A percentile compares a stretch with the other conserved stretches of the same genome.
These are phyloP conservation scores for cat (Felis catus) DNA, from an alignment of 2,113 vertebrate species.

Conservation along the genomic window DNA sequence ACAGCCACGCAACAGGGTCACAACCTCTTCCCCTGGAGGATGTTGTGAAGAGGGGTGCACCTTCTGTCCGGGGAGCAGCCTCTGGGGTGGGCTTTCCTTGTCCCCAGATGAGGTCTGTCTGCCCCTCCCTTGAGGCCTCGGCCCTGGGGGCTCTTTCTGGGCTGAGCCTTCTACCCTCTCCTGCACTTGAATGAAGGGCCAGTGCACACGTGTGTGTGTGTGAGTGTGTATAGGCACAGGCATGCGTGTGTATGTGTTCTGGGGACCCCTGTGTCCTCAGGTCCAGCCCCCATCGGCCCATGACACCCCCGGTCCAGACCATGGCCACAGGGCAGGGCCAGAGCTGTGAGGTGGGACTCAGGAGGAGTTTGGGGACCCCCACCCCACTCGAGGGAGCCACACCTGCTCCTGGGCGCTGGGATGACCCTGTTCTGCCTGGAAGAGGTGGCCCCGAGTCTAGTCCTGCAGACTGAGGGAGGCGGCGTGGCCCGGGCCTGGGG, in stretches of 20 bases:
- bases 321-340: rapidly evolving
- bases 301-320: neutral
- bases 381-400: rapidly evolving
- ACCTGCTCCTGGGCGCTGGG: rapidly evolving
- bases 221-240: neutral
- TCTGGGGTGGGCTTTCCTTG: too few species aligned
- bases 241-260: neutral
- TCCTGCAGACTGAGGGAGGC: neutral
- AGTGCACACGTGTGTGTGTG: rapidly evolving
- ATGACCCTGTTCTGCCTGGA: too few species aligned
- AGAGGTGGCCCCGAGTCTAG: neutral
- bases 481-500: neutral
- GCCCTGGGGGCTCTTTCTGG: too few species aligned
- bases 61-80: neutral
- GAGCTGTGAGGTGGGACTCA: neutral
- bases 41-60: rapidly evolving
- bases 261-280: neutral
- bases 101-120: rapidly evolving
- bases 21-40: rapidly evolving
- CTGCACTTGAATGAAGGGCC: too few species aligned
- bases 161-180: rapidly evolving
- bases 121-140: rapidly evolving
- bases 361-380: neutral
- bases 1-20: rapidly evolving
- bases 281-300: rapidly evolving